Conservation (phyloP, 2,888 invertebrate genomes). For the Aporophyla nigra region DNA sequence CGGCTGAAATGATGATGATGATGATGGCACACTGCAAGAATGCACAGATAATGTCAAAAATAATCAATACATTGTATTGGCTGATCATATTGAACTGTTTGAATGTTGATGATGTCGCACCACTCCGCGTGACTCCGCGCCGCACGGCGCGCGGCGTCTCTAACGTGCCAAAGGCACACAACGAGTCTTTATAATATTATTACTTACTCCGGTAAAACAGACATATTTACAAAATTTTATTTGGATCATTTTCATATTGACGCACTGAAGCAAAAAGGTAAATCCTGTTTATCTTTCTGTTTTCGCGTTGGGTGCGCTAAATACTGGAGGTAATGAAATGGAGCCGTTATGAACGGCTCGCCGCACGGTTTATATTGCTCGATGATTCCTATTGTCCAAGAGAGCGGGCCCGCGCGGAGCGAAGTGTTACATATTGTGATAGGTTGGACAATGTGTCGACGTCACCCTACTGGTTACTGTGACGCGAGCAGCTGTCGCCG, state of each 20-base stretch:
- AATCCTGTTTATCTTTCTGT: slow-evolving; percentile 2
- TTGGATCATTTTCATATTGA: neutral
- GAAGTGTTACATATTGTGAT: neutral
- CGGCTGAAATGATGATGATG: too few relatives aligned
- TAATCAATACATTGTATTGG: too few relatives aligned
- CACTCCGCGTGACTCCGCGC: too few relatives aligned
- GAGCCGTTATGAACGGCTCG: neutral
- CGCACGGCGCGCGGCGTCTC: too few relatives aligned
- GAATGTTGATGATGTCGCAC: too few relatives aligned
- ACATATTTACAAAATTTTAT: neutral
- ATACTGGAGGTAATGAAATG: slow-evolving; percentile 17
- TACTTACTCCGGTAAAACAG: neutral
- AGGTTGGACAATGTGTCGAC: neutral
- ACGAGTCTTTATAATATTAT: too few relatives aligned
- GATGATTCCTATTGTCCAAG: neutral
- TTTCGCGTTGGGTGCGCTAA: neutral
- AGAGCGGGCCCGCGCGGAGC: too few relatives aligned
- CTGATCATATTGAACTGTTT: too few relatives aligned
- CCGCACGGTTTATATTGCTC: neutral
- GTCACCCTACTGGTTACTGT: neutral
- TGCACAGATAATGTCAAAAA: too few relatives aligned
- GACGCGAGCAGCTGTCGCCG: neutral
- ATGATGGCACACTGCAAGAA: too few relatives aligned
- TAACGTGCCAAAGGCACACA: too few relatives aligned
- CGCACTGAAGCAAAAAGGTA: slow-evolving; percentile 19